Percentiles rank a stretch among this genome's conserved stretches.
These are phyloP conservation scores for Esox niger DNA, from an alignment of 2,113 vertebrate species.

Conservation along the genomic window DNA sequence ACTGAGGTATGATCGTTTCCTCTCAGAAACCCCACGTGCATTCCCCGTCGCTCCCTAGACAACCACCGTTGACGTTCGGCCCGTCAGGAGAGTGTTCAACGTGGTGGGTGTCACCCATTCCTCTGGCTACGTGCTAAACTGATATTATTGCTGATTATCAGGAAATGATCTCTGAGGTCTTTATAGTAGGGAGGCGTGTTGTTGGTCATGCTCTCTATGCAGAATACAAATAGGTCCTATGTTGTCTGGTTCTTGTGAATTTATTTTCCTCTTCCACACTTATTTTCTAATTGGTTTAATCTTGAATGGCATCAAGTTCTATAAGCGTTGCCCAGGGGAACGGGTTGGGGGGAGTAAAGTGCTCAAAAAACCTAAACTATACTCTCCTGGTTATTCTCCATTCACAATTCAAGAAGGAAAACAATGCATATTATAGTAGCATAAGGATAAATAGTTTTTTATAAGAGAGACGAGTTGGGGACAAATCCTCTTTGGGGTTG, in stretches of 20 bases:
- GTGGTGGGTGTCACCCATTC: neutral
- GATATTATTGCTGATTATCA: constrained; percentile 8
- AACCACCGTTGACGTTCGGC: neutral
- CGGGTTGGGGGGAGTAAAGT: neutral
- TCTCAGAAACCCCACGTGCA: neutral
- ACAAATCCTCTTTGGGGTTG: neutral
- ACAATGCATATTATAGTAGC: neutral
- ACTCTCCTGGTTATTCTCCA: too few species aligned
- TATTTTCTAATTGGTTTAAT: neutral
- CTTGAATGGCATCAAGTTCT: too few species aligned
- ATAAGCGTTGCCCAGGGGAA: too few species aligned
- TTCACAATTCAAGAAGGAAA: neutral
- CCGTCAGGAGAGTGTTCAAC: constrained; percentile 4
- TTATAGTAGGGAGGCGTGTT: neutral
- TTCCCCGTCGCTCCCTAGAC: neutral
- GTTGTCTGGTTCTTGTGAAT: neutral
- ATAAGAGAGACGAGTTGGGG: neutral
- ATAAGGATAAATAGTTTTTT: neutral
- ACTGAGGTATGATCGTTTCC: neutral
- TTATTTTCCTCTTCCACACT: neutral
- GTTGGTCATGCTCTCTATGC: neutral
- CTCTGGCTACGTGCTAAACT: neutral
- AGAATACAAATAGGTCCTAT: neutral
- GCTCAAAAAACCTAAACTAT: too few species aligned
- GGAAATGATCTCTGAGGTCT: neutral